Percentiles rank a stretch among this genome's conserved stretches.
These are phyloP conservation scores for Chloroceryle inda DNA, from an alignment of 2,797 vertebrate species.

Conservation along the genomic window DNA sequence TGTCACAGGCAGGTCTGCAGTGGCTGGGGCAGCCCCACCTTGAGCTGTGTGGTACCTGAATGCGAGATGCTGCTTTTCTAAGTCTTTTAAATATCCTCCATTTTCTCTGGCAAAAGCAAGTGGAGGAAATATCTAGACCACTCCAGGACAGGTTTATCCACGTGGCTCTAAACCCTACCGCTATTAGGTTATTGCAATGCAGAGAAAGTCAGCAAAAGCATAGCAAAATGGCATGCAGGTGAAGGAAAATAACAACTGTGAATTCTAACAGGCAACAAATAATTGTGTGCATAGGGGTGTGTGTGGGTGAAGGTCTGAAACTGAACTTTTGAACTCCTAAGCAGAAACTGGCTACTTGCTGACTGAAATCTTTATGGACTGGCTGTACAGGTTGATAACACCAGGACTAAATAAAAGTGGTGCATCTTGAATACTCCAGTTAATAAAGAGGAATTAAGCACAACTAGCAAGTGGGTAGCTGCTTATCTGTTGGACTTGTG, in stretches of 20 bases:
- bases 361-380: not conserved
- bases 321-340: conserved; percentile 1
- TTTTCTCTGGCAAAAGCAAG: not conserved
- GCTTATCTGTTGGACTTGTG: not conserved
- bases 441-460: not conserved
- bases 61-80: not conserved
- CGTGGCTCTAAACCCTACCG: not conserved
- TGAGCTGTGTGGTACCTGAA: not conserved
- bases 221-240: not conserved
- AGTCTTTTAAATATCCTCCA: not conserved
- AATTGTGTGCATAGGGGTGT: not conserved
- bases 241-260: not conserved
- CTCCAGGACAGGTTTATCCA: not conserved
- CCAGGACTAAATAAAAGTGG: not conserved
- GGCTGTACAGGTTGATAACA: not conserved
- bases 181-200: not conserved
- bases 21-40: not conserved
- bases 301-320: not conserved
- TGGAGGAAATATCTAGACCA: not conserved
- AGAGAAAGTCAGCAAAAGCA: not conserved
- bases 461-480: not conserved
- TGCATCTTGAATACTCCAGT: not conserved
- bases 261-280: not conserved
- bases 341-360: not conserved
- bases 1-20: not conserved